Conservation (phyloP, 1,140 invertebrate species). For the Diorhabda sublineata region DNA sequence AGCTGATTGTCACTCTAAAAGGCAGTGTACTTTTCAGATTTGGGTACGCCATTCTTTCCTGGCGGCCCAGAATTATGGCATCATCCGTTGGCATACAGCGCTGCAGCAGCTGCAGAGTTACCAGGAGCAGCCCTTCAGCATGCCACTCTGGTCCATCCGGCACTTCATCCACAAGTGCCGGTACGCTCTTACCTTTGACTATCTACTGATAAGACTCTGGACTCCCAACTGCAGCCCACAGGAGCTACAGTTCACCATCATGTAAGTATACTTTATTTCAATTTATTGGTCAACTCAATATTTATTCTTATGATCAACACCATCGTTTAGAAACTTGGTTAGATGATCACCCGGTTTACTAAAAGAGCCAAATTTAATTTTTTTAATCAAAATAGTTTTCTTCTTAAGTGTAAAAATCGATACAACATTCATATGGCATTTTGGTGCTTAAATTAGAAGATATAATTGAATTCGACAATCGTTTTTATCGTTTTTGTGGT, state of each 20-base stretch:
- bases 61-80: constrained; percentile 89
- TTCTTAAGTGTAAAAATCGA: background rate
- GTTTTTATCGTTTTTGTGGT: too few relatives aligned
- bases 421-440: too few relatives aligned
- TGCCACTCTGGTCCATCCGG: constrained; percentile 86
- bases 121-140: constrained; percentile 79
- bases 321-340: too few relatives aligned
- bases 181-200: constrained; percentile 95
- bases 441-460: too few relatives aligned
- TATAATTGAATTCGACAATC: too few relatives aligned
- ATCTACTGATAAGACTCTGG: constrained; percentile 80
- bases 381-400: too few relatives aligned
- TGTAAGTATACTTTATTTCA: constrained; percentile 40
- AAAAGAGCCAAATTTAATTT: too few relatives aligned
- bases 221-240: constrained; percentile 52
- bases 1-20: constrained; percentile 27
- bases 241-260: constrained; percentile 52
- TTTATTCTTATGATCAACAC: too few relatives aligned
- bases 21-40: constrained; percentile 59
- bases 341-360: too few relatives aligned
- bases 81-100: constrained; percentile 81
- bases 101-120: constrained; percentile 70
- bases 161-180: constrained; percentile 94
- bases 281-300: too few relatives aligned
- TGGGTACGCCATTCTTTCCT: constrained; percentile 92